Evolutionary conservation across 2,888 invertebrate genomes (phyloP).

Genomic region (Synergus itoensis): DNA sequence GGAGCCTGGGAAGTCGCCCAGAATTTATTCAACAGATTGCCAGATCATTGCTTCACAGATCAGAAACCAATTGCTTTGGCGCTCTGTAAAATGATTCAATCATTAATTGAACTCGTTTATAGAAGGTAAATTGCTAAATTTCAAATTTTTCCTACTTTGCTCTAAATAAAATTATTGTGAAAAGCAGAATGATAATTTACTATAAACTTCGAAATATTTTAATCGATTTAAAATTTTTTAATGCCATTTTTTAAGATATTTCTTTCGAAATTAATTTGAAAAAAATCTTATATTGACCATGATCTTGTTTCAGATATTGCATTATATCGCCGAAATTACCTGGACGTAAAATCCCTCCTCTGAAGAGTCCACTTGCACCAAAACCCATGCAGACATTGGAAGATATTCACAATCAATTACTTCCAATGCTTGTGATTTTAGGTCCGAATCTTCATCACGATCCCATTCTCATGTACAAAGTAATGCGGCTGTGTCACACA

Average conservation of each 20-base stretch:
- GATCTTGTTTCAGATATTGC: slow-evolving; percentile 82
- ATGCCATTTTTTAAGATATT: not conserved
- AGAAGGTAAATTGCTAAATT: slow-evolving; percentile 81
- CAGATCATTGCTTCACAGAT: slow-evolving; percentile 88
- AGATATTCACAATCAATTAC: slow-evolving; percentile 86
- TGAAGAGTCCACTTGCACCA: slow-evolving; percentile 82
- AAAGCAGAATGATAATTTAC: not conserved
- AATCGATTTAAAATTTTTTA: not conserved
- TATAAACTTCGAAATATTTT: not conserved
- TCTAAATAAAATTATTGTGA: not conserved
- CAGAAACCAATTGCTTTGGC: slow-evolving; percentile 89
- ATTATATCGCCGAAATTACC: slow-evolving; percentile 86
- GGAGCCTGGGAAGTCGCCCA: slow-evolving; percentile 95
- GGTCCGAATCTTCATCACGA: slow-evolving; percentile 94
- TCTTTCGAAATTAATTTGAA: not conserved
- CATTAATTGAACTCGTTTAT: slow-evolving; percentile 92
- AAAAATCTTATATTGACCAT: not conserved
- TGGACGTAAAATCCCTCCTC: slow-evolving; percentile 78
- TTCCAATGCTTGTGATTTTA: slow-evolving; percentile 91
- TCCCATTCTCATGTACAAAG: slow-evolving; percentile 93
- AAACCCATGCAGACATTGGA: slow-evolving; percentile 84
- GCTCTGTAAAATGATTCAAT: slow-evolving; percentile 89
- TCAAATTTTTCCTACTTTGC: slow-evolving; percentile 7
- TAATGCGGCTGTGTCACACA: slow-evolving; percentile 80
- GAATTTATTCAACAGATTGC: slow-evolving; percentile 88